These are phyloP conservation scores for Meloidogyne hapla DNA, from an alignment of 1,140 invertebrate genomes.

Conservation along the genomic window DNA sequence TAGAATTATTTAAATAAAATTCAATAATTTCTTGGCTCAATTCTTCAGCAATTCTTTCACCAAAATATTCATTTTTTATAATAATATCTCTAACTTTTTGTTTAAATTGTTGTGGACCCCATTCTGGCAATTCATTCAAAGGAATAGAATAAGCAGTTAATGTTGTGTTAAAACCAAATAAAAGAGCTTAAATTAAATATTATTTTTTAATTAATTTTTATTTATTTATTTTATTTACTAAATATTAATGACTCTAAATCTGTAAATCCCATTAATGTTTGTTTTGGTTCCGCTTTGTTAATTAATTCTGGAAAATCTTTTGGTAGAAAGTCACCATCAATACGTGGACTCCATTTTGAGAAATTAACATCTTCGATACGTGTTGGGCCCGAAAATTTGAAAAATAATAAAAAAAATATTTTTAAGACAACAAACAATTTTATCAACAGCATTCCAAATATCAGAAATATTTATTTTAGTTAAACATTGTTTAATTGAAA, in stretches of 20 bases:
- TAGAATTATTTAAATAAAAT: constrained; percentile 33
- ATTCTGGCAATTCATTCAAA: constrained; percentile 14
- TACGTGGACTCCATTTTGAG: constrained; percentile 10
- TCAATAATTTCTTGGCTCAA: constrained; percentile 35
- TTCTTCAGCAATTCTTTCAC: constrained; percentile 29
- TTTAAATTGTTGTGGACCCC: constrained; percentile 23
- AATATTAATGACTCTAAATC: constrained; percentile 40
- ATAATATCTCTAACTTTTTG: constrained; percentile 30
- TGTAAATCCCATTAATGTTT: constrained; percentile 36
- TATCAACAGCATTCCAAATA: constrained; percentile 8
- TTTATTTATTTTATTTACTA: constrained; percentile 22
- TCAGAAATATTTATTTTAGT: constrained; percentile 8
- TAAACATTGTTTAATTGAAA: not conserved
- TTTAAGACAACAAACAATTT: not conserved
- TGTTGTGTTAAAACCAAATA: not conserved
- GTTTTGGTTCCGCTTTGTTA: constrained; percentile 26
- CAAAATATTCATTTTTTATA: constrained; percentile 33
- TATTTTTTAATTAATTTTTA: too few relatives aligned
- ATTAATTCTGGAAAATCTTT: constrained; percentile 33
- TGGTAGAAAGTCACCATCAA: constrained; percentile 40
- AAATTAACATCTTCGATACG: constrained; percentile 19
- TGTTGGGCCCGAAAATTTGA: not conserved
- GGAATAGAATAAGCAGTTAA: constrained; percentile 20
- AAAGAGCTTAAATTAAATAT: not conserved
- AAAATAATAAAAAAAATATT: not conserved